These are phyloP conservation scores for Piscicola geometra DNA, from an alignment of 2,888 invertebrate species.

Conservation along the genomic window DNA sequence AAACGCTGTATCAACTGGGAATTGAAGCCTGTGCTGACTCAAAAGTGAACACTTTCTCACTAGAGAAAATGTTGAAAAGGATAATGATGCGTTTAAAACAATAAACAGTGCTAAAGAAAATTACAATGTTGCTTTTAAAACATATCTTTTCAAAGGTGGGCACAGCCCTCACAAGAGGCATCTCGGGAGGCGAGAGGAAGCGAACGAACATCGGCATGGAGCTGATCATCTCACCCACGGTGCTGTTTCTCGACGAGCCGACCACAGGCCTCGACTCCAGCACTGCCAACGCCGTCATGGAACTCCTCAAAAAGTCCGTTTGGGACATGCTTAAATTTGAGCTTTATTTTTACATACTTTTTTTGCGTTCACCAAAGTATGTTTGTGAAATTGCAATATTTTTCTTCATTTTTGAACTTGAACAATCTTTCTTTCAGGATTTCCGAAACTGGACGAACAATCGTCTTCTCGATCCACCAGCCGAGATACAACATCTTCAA, in stretches of 20 bases:
- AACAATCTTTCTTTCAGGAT: slow-evolving; percentile 37
- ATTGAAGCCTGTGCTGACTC: slow-evolving; percentile 51
- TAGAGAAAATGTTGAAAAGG: neutral
- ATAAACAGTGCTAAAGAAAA: neutral
- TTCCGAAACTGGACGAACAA: slow-evolving; percentile 50
- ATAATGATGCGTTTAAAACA: neutral
- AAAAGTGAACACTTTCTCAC: slow-evolving; percentile 46
- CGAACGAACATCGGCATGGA: slow-evolving; percentile 56
- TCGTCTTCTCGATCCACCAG: slow-evolving; percentile 56
- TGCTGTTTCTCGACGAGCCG: slow-evolving; percentile 56
- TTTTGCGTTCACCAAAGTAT: too few species aligned
- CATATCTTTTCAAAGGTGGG: slow-evolving; percentile 50
- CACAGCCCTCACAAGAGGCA: slow-evolving; percentile 54
- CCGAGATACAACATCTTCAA: slow-evolving; percentile 54
- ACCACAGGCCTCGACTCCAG: slow-evolving; percentile 56
- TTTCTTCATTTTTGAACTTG: too few species aligned
- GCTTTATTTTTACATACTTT: too few species aligned
- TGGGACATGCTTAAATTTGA: too few species aligned
- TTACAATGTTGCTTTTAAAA: slow-evolving; percentile 35
- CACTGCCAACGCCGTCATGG: slow-evolving; percentile 54
- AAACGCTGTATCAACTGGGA: slow-evolving; percentile 53
- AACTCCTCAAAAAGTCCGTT: slow-evolving; percentile 49
- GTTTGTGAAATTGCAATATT: too few species aligned
- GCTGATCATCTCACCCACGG: slow-evolving; percentile 53
- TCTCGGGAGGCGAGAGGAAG: slow-evolving; percentile 57